Evolutionary conservation across 2,888 invertebrate genomes (phyloP), one percentile per base, ranked within the genome.

Genomic region (Ichneumon xanthorius): DNA sequence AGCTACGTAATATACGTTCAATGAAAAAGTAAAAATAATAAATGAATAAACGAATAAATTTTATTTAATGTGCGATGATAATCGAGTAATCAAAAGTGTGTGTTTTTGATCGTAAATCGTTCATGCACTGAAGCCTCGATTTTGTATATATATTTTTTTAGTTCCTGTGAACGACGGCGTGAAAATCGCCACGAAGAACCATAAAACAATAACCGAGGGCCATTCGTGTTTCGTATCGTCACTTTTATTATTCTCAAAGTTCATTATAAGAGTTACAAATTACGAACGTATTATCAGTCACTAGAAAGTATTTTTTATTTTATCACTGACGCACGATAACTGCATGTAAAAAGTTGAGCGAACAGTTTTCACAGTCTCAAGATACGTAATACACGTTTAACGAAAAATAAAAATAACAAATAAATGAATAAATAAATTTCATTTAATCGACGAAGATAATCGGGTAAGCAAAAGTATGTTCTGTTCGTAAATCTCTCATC

Each of bases 151-250:
- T 50, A 30, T 14, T 53, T 63, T 45, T 11, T 22, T 19, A 22
- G 11, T 48, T 26, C n/a, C n/a, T n/a, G n/a, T n/a, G n/a, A n/a
- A n/a, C n/a, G n/a, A n/a, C n/a, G n/a, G n/a, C n/a, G n/a, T n/a
- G n/a, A n/a, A 77, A 86, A 86, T 87, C 4, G 88, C 87, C 30
- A 87, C 84, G 77, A 87, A 30, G 65, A 72, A 76, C 61, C 37
- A 48, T 45, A 53, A 67, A 70, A 71, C 0, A 16, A 48, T 19
- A 37, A 53, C 11, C 14, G 26, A 67, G 26, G n/a, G 26, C 4
- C 53, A 53, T 37, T 14, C 3, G 11, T 14, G 9, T 70, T 82
- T 37, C 50, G 19, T 45, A 72, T 58, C 16, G 16, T 72, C 61
- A 63, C 33, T 33, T 63, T 75, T 73, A 61, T 77, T 76, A 73